A percentile compares a stretch with the other conserved stretches of the same genome.
Evolutionary conservation across 2,888 invertebrate genomes (phyloP).

Genomic region (Sphaerophoria taeniata): DNA sequence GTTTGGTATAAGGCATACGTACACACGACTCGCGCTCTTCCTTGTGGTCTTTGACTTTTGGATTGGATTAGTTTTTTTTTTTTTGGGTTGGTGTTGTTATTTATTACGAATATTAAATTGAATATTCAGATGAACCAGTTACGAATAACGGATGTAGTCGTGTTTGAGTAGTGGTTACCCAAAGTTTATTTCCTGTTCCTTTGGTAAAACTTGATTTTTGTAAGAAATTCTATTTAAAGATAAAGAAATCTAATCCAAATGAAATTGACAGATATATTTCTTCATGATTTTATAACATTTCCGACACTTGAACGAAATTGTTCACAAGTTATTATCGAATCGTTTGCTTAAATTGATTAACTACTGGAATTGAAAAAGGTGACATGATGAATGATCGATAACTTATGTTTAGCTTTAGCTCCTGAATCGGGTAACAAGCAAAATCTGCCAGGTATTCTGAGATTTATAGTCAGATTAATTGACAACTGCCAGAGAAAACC

Average conservation of each 20-base stretch:
- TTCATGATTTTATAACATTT: constrained; percentile 34
- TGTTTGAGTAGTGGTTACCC: constrained; percentile 47
- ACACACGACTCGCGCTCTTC: background rate
- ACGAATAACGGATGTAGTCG: constrained; percentile 60
- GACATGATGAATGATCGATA: constrained; percentile 65
- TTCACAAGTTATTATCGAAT: constrained; percentile 52
- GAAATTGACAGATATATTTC: constrained; percentile 17
- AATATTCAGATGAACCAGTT: constrained; percentile 65
- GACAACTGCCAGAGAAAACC: constrained; percentile 6
- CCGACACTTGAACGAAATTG: constrained; percentile 68
- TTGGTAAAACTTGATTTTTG: background rate
- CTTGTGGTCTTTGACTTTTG: background rate
- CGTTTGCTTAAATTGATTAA: constrained; percentile 60
- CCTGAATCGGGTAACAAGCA: constrained; percentile 32
- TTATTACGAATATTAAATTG: constrained; percentile 57
- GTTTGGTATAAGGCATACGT: too few relatives aligned
- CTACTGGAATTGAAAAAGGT: constrained; percentile 69
- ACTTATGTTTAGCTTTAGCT: constrained; percentile 3
- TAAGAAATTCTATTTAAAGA: constrained; percentile 58
- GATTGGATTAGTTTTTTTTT: background rate
- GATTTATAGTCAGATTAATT: constrained; percentile 18
- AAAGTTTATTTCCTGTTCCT: constrained; percentile 49
- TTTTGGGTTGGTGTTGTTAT: constrained; percentile 26
- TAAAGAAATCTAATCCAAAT: constrained; percentile 36
- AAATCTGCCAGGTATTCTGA: constrained; percentile 18